phyloP scores from a whole-genome alignment of 1,140 invertebrate species.

The Cydia strobilella region DNA sequence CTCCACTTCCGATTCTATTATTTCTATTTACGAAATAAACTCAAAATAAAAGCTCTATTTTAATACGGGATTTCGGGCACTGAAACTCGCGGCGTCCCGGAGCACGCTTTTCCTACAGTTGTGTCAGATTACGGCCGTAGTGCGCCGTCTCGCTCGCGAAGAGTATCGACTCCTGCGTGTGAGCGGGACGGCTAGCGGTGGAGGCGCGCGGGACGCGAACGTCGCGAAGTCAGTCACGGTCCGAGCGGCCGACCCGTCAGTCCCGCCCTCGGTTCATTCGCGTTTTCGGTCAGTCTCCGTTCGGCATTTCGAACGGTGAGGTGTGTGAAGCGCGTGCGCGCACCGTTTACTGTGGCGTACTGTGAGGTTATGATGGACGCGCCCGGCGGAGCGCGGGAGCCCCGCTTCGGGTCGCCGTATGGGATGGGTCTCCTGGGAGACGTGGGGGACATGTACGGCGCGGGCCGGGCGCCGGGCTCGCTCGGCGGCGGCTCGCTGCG shows the following conservation, averaged over 20 bases:
- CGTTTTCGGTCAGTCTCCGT: conserved; percentile 76
- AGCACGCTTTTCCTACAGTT: conserved; percentile 68
- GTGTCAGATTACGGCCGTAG: conserved; percentile 73
- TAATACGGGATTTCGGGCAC: conserved; percentile 76
- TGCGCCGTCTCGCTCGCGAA: conserved; percentile 51
- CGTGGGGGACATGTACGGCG: conserved; percentile 88
- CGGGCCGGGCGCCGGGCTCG: conserved; percentile 83
- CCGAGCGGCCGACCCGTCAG: conserved; percentile 77
- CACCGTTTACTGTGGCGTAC: conserved; percentile 82
- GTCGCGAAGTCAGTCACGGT: conserved; percentile 78
- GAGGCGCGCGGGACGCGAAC: conserved; percentile 69
- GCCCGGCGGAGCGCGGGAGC: conserved; percentile 90
- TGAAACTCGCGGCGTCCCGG: conserved; percentile 72
- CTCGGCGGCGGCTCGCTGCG: conserved; percentile 78
- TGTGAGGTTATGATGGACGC: conserved; percentile 87
- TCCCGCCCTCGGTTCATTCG: conserved; percentile 76
- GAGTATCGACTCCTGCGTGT: conserved; percentile 38
- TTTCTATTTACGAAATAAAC: conserved; percentile 80
- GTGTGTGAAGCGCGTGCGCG: conserved; percentile 73
- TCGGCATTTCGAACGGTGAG: conserved; percentile 73
- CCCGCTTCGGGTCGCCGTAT: conserved; percentile 91
- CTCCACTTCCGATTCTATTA: conserved; percentile 80
- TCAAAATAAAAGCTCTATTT: conserved; percentile 80
- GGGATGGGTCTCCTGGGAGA: conserved; percentile 90
- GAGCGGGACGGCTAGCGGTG: conserved; percentile 66